These are phyloP conservation scores for Montipora sp. DNA, from an alignment of 64 coral and sea anemone species.

Conservation along the genomic window DNA sequence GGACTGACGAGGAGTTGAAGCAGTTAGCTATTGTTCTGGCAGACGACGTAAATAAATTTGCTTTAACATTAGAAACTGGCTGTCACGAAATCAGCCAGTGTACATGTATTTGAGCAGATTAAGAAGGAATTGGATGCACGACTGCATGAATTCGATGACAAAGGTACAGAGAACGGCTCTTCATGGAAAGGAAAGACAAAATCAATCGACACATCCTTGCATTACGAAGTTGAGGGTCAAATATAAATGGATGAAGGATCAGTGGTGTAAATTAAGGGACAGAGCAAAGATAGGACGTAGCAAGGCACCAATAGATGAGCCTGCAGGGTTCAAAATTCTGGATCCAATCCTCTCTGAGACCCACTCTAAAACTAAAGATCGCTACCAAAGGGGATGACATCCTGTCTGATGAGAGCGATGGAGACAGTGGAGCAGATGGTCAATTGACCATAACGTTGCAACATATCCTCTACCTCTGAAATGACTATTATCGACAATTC, in stretches of 20 bases:
- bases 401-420: background rate
- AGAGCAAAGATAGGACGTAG: conserved; percentile 63
- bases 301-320: conserved; percentile 60
- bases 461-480: no score
- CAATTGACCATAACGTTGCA: background rate
- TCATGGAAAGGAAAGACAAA: background rate
- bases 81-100: no score
- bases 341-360: conserved; percentile 61
- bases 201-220: conserved; percentile 40
- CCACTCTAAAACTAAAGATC: conserved; percentile 28
- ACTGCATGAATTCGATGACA: no score
- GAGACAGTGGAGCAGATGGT: background rate
- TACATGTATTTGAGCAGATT: no score
- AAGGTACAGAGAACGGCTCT: no score
- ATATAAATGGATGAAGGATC: conserved; percentile 64
- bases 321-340: conserved; percentile 50
- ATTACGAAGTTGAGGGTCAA: conserved; percentile 53
- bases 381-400: conserved; percentile 12
- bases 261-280: conserved; percentile 54
- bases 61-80: no score
- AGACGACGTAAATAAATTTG: no score
- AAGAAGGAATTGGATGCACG: no score
- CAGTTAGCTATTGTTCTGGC: no score
- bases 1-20: no score
- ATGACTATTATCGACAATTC: no score